Conservation (phyloP, 2,888 invertebrate genomes). For the Didymodactylos carnosus region DNA sequence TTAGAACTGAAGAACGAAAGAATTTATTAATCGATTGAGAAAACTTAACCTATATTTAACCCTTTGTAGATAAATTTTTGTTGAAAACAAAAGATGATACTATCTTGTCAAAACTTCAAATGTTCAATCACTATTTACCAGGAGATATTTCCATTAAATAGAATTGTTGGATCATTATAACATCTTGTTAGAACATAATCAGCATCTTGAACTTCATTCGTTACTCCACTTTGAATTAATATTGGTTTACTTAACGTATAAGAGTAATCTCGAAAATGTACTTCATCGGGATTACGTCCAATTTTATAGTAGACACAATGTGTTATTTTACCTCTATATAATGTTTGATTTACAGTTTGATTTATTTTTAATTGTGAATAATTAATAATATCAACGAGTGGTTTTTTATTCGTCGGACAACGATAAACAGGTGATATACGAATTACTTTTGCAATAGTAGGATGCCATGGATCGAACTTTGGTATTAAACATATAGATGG, state of each 20-base stretch:
- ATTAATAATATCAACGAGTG: neutral
- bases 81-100: neutral
- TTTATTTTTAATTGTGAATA: neutral
- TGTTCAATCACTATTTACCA: neutral
- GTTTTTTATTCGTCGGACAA: neutral
- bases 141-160: neutral
- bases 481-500: neutral
- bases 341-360: slow-evolving; percentile 8
- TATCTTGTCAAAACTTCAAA: too few species aligned
- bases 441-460: neutral
- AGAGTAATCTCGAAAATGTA: neutral
- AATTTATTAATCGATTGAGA: too few species aligned
- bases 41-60: neutral
- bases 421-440: neutral
- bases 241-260: neutral
- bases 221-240: neutral
- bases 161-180: neutral
- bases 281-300: slow-evolving; percentile 2
- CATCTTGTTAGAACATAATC: neutral
- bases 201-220: neutral
- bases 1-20: too few species aligned
- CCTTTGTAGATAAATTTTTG: neutral
- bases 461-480: slow-evolving; percentile 3
- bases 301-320: neutral
- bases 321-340: neutral